Conservation (phyloP, 2,113 vertebrate genomes). For the Macquaria australasica region DNA sequence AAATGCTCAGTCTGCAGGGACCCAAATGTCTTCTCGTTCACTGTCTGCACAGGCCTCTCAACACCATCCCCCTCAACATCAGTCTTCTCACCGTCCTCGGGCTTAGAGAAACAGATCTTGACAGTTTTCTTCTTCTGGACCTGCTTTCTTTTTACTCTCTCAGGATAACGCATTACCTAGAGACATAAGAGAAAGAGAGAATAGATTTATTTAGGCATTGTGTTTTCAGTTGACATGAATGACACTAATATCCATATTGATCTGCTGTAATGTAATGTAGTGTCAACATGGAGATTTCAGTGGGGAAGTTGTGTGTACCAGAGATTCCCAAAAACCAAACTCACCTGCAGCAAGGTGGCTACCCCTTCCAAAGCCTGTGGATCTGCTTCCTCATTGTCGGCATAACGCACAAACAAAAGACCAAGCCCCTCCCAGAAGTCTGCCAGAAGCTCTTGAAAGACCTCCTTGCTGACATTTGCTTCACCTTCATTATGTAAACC, state of each 20-base stretch:
- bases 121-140: slow-evolving; percentile 85
- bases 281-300: slow-evolving; percentile 13
- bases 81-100: slow-evolving; percentile 67
- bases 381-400: slow-evolving; percentile 85
- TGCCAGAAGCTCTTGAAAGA: slow-evolving; percentile 86
- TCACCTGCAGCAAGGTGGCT: slow-evolving; percentile 87
- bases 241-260: slow-evolving; percentile 15
- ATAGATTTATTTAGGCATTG: slow-evolving; percentile 13
- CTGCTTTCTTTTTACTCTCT: slow-evolving; percentile 71
- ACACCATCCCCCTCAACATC: slow-evolving; percentile 45
- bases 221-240: slow-evolving; percentile 15
- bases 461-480: slow-evolving; percentile 45
- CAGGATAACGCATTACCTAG: slow-evolving; percentile 89
- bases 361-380: slow-evolving; percentile 86
- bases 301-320: not conserved
- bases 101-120: slow-evolving; percentile 87
- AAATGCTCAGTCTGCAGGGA: slow-evolving; percentile 84
- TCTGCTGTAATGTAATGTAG: not conserved
- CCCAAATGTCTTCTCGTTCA: slow-evolving; percentile 46
- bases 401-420: slow-evolving; percentile 83
- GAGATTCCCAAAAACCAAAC: slow-evolving; percentile 18
- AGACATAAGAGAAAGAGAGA: slow-evolving; percentile 12
- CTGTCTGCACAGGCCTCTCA: slow-evolving; percentile 47
- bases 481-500: slow-evolving; percentile 61
- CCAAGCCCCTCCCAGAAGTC: slow-evolving; percentile 91